Evolutionary conservation across 2,888 invertebrate species (phyloP).

Genomic region (Oligia latruncula): DNA sequence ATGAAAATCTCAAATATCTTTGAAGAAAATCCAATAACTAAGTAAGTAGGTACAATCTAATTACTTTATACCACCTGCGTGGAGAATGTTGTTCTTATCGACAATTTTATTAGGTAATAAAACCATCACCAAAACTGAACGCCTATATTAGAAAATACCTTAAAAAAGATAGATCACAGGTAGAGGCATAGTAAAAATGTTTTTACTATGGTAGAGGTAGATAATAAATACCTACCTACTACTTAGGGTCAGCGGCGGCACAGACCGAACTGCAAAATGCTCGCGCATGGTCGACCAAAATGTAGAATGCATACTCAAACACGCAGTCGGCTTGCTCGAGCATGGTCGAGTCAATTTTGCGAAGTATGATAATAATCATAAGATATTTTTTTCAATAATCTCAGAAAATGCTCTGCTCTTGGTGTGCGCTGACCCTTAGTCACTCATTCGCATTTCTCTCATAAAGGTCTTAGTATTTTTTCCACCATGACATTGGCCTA

Average conservation of each 20-base stretch:
- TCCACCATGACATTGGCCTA: not conserved
- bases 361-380: no score
- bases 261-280: no score
- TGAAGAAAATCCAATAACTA: slow-evolving; percentile 6
- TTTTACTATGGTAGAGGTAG: not conserved
- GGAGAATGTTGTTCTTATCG: not conserved
- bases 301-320: no score
- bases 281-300: no score
- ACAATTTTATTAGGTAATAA: not conserved
- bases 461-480: not conserved
- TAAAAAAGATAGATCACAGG: not conserved
- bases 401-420: no score
- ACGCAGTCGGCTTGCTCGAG: no score
- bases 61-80: not conserved
- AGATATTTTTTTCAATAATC: no score
- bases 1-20: not conserved
- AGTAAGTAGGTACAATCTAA: not conserved
- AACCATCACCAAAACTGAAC: not conserved
- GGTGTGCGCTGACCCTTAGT: no score
- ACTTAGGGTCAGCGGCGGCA: no score
- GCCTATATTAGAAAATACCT: not conserved
- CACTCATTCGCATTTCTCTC: not conserved
- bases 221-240: not conserved
- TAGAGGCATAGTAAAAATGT: no score
- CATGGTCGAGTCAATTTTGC: no score